phyloP scores from a whole-genome alignment of 2,113 vertebrate species.

The Hydrochoerus hydrochaeris region DNA sequence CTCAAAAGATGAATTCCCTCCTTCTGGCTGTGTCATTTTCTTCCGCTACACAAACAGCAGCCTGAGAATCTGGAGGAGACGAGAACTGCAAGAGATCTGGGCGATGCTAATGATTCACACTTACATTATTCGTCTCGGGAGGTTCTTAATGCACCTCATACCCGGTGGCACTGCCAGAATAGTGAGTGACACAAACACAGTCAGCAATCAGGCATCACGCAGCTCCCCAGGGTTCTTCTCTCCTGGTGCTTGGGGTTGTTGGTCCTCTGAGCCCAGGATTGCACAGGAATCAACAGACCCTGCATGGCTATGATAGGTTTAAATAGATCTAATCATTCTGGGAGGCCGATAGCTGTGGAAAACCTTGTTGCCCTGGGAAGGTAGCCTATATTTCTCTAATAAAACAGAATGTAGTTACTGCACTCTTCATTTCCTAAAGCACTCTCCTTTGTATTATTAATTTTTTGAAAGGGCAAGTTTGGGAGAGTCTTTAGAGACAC shows the following conservation, averaged over 20 bases:
- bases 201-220: slow-evolving; percentile 7
- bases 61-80: slow-evolving; percentile 70
- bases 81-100: slow-evolving; percentile 74
- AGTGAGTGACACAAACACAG: slow-evolving; percentile 34
- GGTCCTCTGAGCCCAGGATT: slow-evolving; percentile 22
- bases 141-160: slow-evolving; percentile 61
- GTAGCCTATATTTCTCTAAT: slow-evolving; percentile 65
- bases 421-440: slow-evolving; percentile 65
- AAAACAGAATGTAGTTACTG: slow-evolving; percentile 74
- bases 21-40: slow-evolving; percentile 76
- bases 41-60: slow-evolving; percentile 79
- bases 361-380: slow-evolving; percentile 55
- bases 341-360: slow-evolving; percentile 64
- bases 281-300: slow-evolving; percentile 51
- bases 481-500: slow-evolving; percentile 64
- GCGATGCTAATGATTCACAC: slow-evolving; percentile 72
- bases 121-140: slow-evolving; percentile 75
- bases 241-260: neutral
- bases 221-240: neutral
- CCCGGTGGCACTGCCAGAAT: slow-evolving; percentile 63
- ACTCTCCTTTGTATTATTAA: slow-evolving; percentile 73
- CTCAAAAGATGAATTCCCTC: slow-evolving; percentile 77
- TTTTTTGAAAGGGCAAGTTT: slow-evolving; percentile 72
- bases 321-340: slow-evolving; percentile 75
- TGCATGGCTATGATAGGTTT: slow-evolving; percentile 26